phyloP scores from a whole-genome alignment of 1,140 invertebrate genomes.

The Scaptodrosophila lebanonensis region DNA sequence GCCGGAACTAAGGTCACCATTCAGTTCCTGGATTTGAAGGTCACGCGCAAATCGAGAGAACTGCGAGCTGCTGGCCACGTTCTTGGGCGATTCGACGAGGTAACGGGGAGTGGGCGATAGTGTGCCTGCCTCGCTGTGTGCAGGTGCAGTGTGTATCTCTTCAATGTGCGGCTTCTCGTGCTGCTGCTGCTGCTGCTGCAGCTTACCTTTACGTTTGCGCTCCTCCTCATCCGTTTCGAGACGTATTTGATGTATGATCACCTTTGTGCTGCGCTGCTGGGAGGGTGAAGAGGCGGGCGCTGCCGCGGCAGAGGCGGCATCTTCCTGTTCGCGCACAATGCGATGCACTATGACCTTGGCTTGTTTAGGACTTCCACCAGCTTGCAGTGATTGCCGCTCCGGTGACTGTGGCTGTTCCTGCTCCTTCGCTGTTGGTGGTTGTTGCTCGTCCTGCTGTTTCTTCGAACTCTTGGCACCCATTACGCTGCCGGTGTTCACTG shows the following conservation, averaged over 20 bases:
- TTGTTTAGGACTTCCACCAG: slow-evolving; percentile 49
- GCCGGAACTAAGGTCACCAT: slow-evolving; percentile 59
- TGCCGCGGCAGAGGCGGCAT: not conserved
- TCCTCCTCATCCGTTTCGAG: slow-evolving; percentile 48
- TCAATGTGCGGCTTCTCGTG: not conserved
- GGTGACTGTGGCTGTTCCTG: slow-evolving; percentile 6
- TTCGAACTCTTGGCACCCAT: slow-evolving; percentile 61
- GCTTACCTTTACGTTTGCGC: slow-evolving; percentile 30
- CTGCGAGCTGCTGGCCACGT: slow-evolving; percentile 12
- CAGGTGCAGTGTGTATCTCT: no score
- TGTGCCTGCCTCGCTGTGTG: slow-evolving; percentile 33
- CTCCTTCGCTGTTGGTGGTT: no score
- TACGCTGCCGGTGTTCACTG: slow-evolving; percentile 5
- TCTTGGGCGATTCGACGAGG: slow-evolving; percentile 53
- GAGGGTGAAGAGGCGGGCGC: slow-evolving; percentile 5
- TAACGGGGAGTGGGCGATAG: slow-evolving; percentile 59
- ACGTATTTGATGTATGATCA: slow-evolving; percentile 66
- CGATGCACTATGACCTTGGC: slow-evolving; percentile 71
- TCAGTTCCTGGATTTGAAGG: slow-evolving; percentile 61
- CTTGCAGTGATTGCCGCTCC: slow-evolving; percentile 19
- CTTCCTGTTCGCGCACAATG: slow-evolving; percentile 35
- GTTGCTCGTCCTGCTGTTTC: slow-evolving; percentile 19
- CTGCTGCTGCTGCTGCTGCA: slow-evolving; percentile 15
- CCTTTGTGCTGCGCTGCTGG: slow-evolving; percentile 49
- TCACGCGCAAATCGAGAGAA: slow-evolving; percentile 42